phyloP scores from a whole-genome alignment of 2,888 invertebrate species.

The Chrysomela aeneicollis region DNA sequence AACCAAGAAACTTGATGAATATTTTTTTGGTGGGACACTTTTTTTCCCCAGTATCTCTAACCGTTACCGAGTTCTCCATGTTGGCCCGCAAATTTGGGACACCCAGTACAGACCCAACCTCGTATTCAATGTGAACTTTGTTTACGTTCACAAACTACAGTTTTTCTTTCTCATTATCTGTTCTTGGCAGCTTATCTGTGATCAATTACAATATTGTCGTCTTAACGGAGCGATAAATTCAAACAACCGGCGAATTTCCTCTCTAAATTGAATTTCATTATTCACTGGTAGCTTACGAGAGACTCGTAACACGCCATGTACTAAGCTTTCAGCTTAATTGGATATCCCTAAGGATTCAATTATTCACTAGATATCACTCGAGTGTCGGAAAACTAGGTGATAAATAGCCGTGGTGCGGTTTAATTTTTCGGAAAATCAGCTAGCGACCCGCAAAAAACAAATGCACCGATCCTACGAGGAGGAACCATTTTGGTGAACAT shows the following conservation, averaged over 20 bases:
- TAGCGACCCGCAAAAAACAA: background rate
- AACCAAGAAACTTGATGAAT: no score
- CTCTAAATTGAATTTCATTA: background rate
- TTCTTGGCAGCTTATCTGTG: background rate
- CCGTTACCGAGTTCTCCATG: no score
- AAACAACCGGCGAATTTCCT: background rate
- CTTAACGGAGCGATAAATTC: background rate
- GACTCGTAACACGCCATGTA: background rate
- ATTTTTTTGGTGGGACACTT: no score
- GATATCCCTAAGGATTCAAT: slow-evolving; percentile 1
- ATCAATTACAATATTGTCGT: background rate
- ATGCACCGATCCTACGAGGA: background rate
- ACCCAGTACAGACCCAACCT: no score
- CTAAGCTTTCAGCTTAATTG: background rate
- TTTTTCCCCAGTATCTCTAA: no score
- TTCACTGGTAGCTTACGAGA: background rate
- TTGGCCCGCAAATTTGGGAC: no score
- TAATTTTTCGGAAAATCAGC: background rate
- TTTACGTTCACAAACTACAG: no score
- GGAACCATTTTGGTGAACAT: no score
- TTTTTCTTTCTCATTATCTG: background rate
- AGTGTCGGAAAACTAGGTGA: background rate
- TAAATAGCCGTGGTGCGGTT: background rate
- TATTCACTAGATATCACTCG: background rate
- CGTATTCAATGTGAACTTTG: no score